Conservation (phyloP, 2,113 vertebrate genomes). For the Microtus oregoni region DNA sequence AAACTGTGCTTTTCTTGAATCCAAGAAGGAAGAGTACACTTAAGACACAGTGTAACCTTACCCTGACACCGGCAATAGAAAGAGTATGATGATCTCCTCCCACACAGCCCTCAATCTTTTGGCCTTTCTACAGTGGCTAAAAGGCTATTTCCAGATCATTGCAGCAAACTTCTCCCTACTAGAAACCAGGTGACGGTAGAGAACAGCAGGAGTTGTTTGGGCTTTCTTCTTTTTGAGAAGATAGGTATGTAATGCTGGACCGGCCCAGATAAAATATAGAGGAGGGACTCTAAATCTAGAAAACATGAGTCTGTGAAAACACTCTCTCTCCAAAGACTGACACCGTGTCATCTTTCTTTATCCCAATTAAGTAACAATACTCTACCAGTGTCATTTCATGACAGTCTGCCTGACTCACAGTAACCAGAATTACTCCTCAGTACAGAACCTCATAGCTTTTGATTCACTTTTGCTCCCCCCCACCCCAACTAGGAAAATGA, state of each 20-base stretch:
- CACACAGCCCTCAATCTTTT: not conserved
- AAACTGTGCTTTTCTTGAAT: not conserved
- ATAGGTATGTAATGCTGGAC: not conserved
- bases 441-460: constrained; percentile 22
- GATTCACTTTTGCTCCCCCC: constrained; percentile 42
- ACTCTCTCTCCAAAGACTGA: not conserved
- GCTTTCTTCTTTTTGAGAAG: not conserved
- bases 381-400: not conserved
- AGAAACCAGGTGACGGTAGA: not conserved
- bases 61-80: not conserved
- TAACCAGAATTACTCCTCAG: constrained; percentile 39
- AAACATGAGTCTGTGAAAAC: not conserved
- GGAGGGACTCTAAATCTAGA: not conserved
- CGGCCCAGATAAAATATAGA: not conserved
- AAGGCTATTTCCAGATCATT: not conserved
- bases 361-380: not conserved
- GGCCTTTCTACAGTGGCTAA: not conserved
- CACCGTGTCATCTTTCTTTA: not conserved
- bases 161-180: not conserved
- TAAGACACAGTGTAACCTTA: not conserved
- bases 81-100: not conserved
- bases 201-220: not conserved
- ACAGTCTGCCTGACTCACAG: constrained; percentile 38
- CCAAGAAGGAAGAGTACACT: not conserved
- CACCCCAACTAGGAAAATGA: not conserved